Percentiles rank a stretch among this genome's conserved stretches.
These are phyloP conservation scores for Leucophenga maculata DNA, from an alignment of 2,888 invertebrate genomes.

Conservation along the genomic window DNA sequence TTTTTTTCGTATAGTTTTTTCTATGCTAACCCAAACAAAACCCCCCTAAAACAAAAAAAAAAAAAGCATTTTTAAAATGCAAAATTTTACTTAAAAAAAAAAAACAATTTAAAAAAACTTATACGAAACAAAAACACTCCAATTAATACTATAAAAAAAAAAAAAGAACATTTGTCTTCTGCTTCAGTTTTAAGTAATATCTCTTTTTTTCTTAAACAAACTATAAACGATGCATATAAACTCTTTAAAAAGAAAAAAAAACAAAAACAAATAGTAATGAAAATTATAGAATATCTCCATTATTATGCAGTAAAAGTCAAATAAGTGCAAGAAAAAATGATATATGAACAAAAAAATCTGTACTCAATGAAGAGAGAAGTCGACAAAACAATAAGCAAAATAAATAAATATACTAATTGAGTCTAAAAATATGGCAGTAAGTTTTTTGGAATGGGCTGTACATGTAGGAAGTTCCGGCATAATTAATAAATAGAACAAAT, in stretches of 20 bases:
- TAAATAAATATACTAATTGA: neutral
- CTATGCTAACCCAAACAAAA: conserved; percentile 6
- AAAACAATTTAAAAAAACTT: conserved; percentile 40
- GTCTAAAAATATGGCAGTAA: neutral
- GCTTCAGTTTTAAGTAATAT: conserved; percentile 56
- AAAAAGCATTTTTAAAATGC: conserved; percentile 30
- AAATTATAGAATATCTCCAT: conserved; percentile 47
- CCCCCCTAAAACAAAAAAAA: conserved; percentile 25
- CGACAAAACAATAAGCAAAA: too few relatives aligned
- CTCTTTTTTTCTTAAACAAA: conserved; percentile 51
- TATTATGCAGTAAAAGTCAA: conserved; percentile 47
- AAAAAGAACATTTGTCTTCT: conserved; percentile 63
- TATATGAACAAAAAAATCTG: conserved; percentile 48
- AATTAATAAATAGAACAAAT: too few relatives aligned
- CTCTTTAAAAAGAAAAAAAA: conserved; percentile 42
- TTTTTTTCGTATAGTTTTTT: conserved; percentile 10
- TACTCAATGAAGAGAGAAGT: neutral
- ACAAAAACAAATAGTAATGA: conserved; percentile 38
- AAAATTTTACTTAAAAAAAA: conserved; percentile 43
- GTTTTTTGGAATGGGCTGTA: too few relatives aligned
- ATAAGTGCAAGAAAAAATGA: conserved; percentile 51
- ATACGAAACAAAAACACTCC: conserved; percentile 44
- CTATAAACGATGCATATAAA: conserved; percentile 38
- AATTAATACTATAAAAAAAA: conserved; percentile 35
- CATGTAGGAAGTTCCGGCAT: too few relatives aligned